Conservation (phyloP, 2,113 vertebrate genomes). For the Prochilodus magdalenae region DNA sequence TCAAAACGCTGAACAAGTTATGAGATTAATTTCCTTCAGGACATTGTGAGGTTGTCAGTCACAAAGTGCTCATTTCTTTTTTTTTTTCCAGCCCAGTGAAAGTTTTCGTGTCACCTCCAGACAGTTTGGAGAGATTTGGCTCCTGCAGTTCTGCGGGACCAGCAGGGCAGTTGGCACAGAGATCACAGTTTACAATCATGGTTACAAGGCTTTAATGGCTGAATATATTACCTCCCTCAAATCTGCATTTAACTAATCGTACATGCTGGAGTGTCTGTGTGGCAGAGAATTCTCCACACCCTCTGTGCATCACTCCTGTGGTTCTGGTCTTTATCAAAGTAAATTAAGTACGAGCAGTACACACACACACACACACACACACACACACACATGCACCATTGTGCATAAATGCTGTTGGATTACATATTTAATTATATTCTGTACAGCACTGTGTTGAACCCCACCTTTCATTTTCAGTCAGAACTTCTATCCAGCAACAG, state of each 20-base stretch:
- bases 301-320: not conserved
- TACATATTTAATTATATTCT: too few relatives aligned
- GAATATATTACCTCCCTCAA: not conserved
- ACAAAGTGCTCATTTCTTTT: constrained; percentile 53
- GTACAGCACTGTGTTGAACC: not conserved
- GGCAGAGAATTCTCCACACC: too few relatives aligned
- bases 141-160: constrained; percentile 35
- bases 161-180: constrained; percentile 28
- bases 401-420: too few relatives aligned
- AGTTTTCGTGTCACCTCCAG: constrained; percentile 47
- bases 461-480: too few relatives aligned
- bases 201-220: not conserved
- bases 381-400: not conserved
- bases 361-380: constrained; percentile 10
- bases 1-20: constrained; percentile 56
- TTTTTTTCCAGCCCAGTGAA: constrained; percentile 45
- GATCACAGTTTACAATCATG: constrained; percentile 16
- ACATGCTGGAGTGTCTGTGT: constrained; percentile 24
- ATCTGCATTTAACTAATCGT: constrained; percentile 15
- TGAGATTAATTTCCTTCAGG: constrained; percentile 61
- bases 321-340: too few relatives aligned
- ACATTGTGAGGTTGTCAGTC: constrained; percentile 60
- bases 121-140: constrained; percentile 40
- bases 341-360: too few relatives aligned
- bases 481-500: too few relatives aligned